Conservation (phyloP, 2,113 vertebrate species). For the Scytalopus superciliaris region DNA sequence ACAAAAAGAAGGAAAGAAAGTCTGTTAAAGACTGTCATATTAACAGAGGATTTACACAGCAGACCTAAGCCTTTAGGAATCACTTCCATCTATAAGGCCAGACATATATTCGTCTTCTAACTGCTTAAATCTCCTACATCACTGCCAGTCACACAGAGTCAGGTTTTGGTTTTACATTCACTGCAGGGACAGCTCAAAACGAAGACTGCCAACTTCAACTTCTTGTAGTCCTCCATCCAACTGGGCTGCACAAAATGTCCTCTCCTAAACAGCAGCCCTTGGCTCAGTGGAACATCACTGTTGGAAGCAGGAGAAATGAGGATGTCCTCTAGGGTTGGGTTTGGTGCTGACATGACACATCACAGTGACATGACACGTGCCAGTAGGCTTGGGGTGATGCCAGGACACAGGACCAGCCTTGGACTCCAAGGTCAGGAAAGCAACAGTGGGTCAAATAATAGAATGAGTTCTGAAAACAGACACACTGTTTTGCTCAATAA, state of each 20-base stretch:
- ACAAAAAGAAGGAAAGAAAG: not conserved
- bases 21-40: not conserved
- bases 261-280: too few species aligned
- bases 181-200: not conserved
- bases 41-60: not conserved
- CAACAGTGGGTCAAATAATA: not conserved
- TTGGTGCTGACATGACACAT: not conserved
- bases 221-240: not conserved
- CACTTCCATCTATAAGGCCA: not conserved
- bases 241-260: too few species aligned
- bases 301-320: not conserved
- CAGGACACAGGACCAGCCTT: not conserved
- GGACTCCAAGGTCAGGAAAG: not conserved
- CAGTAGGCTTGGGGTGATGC: not conserved
- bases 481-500: not conserved
- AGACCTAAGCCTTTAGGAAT: not conserved
- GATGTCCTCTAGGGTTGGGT: fast-evolving
- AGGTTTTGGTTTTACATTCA: not conserved
- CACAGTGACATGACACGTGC: too few species aligned
- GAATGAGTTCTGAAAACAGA: not conserved
- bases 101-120: not conserved
- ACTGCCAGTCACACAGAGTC: not conserved
- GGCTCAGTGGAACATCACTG: not conserved
- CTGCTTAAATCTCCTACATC: not conserved
- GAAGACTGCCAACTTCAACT: not conserved